Conservation (phyloP, 2,797 vertebrate species). For the Urophycis tenuis region DNA sequence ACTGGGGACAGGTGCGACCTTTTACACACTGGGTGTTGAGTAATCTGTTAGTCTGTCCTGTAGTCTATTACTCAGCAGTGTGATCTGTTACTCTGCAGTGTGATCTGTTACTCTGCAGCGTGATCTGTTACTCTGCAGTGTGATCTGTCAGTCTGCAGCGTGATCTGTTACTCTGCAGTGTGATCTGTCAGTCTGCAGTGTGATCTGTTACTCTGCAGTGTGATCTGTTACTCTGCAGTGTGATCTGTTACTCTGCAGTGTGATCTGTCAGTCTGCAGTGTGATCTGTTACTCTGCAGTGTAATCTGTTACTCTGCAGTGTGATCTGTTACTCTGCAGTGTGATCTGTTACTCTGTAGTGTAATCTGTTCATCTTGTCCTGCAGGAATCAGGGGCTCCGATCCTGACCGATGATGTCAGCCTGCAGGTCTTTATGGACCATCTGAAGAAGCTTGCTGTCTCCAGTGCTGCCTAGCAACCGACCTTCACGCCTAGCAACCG, state of each 20-base stretch:
- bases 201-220: neutral
- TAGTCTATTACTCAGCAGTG: neutral
- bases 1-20: slow-evolving; percentile 85
- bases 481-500: neutral
- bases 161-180: too few relatives aligned
- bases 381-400: slow-evolving; percentile 92
- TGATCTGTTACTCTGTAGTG: neutral
- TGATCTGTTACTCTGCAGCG: too few relatives aligned
- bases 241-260: neutral
- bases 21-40: neutral
- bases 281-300: neutral
- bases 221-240: neutral
- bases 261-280: too few relatives aligned
- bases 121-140: neutral
- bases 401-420: slow-evolving; percentile 96
- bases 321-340: neutral
- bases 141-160: neutral
- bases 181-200: neutral
- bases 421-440: slow-evolving; percentile 99
- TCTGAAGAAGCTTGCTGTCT: slow-evolving; percentile 95
- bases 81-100: too few relatives aligned
- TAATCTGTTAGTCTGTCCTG: too few relatives aligned
- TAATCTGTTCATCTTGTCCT: neutral
- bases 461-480: slow-evolving; percentile 76
- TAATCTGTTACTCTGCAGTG: neutral